Evolutionary conservation across 30 jellyfish, hydroid and myxozoan genomes (phyloP).

Genomic region (Aurelia sp.): DNA sequence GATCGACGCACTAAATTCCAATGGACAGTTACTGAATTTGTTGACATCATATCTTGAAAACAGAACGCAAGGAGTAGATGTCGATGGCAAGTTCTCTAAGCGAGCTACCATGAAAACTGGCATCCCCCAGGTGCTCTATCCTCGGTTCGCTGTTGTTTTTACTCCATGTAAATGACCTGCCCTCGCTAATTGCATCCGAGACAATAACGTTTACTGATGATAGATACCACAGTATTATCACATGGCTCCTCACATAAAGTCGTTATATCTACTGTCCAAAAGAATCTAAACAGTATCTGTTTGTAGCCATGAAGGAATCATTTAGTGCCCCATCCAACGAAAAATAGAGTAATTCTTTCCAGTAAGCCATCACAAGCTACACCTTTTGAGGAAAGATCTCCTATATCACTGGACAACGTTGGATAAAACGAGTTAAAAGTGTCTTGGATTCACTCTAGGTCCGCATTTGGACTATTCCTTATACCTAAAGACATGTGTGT

Average conservation of each 20-base stretch:
- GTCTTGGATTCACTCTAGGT: constrained; percentile 16
- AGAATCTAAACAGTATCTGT: neutral
- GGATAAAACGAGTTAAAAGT: neutral
- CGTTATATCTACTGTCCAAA: constrained; percentile 1
- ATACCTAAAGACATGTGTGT: neutral
- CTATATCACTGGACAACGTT: neutral
- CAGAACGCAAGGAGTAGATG: constrained; percentile 16
- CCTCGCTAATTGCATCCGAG: constrained; percentile 5
- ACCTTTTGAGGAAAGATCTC: neutral
- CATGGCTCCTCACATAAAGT: constrained; percentile 44
- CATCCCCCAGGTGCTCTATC: neutral
- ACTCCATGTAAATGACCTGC: constrained; percentile 15
- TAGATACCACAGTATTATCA: constrained; percentile 35
- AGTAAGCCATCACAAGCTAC: constrained; percentile 2
- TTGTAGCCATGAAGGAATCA: neutral
- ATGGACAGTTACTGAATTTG: neutral
- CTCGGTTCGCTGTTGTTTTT: neutral
- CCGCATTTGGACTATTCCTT: neutral
- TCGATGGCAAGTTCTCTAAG: neutral
- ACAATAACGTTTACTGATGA: constrained; percentile 53
- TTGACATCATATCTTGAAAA: constrained; percentile 3
- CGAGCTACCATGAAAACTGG: no score
- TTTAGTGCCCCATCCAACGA: neutral
- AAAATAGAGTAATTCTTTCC: neutral
- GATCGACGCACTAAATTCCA: no score